Evolutionary conservation across 2,888 invertebrate species (phyloP).

Genomic region (Diarsia mendica): DNA sequence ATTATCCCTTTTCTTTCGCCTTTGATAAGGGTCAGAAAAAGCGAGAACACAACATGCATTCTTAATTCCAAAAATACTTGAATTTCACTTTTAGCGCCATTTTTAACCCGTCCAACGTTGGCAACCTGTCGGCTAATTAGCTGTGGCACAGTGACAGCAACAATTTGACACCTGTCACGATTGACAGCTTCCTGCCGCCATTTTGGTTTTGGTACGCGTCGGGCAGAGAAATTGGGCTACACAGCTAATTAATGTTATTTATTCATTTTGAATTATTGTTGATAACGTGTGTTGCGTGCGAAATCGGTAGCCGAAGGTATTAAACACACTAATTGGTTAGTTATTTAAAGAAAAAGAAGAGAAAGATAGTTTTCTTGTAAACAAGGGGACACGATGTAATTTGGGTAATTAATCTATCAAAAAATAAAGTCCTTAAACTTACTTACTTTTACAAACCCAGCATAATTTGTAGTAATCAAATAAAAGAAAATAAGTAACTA

Average conservation of each 20-base stretch:
- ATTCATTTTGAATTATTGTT: constrained; percentile 34
- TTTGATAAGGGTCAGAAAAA: constrained; percentile 31
- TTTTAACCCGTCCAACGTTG: constrained; percentile 46
- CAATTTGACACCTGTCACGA: constrained; percentile 70
- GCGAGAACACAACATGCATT: constrained; percentile 32
- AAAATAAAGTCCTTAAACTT: not conserved
- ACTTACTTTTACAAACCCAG: not conserved
- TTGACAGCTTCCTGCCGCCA: constrained; percentile 64
- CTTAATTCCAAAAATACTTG: constrained; percentile 44
- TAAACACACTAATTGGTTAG: constrained; percentile 15
- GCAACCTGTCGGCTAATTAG: constrained; percentile 56
- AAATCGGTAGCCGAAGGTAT: constrained; percentile 25
- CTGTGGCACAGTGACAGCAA: constrained; percentile 60
- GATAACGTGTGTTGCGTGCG: constrained; percentile 25
- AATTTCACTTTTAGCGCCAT: constrained; percentile 57
- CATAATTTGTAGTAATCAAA: not conserved
- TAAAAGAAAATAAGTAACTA: constrained; percentile 7
- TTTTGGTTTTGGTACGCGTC: constrained; percentile 42
- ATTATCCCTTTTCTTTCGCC: not conserved
- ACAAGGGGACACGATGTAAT: not conserved
- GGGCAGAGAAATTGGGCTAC: constrained; percentile 54
- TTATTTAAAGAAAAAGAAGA: not conserved
- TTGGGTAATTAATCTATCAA: not conserved
- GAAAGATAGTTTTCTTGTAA: not conserved
- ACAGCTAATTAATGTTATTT: constrained; percentile 47